Percentiles rank a stretch among this genome's conserved stretches.
These are phyloP conservation scores for Mobula hypostoma DNA, from an alignment of 2,113 vertebrate genomes.

Conservation along the genomic window DNA sequence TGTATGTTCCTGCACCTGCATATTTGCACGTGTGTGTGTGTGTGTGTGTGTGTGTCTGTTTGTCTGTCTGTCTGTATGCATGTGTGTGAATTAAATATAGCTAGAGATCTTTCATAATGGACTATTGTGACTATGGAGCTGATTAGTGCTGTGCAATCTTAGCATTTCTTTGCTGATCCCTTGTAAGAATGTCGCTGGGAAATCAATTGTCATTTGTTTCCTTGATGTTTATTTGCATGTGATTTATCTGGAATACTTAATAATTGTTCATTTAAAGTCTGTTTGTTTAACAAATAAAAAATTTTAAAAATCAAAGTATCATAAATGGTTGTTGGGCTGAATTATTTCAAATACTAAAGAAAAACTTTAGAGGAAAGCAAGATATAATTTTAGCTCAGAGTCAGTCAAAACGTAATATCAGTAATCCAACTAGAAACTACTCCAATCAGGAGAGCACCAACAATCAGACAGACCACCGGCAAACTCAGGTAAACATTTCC, in stretches of 20 bases:
- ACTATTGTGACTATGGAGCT: background rate
- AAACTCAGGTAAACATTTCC: background rate
- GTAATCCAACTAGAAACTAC: background rate
- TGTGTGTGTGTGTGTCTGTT: too few species aligned
- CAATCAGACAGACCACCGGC: background rate
- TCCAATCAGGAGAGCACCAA: background rate
- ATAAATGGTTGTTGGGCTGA: background rate
- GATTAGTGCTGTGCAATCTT: slow-evolving; percentile 1
- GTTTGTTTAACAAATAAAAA: slow-evolving; percentile 31
- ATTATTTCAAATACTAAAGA: background rate
- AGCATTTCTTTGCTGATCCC: background rate
- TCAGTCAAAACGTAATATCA: background rate
- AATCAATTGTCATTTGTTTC: slow-evolving; percentile 14
- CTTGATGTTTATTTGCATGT: slow-evolving; percentile 35
- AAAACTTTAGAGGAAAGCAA: background rate
- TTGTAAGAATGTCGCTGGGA: background rate
- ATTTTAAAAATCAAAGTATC: background rate
- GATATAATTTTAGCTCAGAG: background rate
- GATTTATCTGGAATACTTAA: slow-evolving; percentile 26
- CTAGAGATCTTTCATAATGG: background rate
- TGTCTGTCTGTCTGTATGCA: background rate
- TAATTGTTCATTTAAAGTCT: slow-evolving; percentile 21
- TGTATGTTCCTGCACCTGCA: background rate
- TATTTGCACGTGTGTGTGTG: background rate
- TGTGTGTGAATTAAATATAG: background rate